A percentile compares a stretch with the other conserved stretches of the same genome.
phyloP scores from a whole-genome alignment of 1,140 invertebrate species.

The Dryas iulia region DNA sequence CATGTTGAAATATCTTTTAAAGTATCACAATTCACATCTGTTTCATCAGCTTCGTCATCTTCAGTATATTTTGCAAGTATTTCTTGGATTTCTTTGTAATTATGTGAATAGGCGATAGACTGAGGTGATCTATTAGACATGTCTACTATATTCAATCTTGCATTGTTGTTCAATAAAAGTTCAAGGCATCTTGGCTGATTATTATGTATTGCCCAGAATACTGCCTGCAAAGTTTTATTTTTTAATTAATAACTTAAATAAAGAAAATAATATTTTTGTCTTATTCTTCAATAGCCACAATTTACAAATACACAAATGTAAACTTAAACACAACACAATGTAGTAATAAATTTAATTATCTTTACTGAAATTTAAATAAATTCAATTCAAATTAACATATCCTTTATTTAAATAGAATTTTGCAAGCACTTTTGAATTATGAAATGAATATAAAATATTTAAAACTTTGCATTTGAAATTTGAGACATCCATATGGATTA shows the following conservation, averaged over 20 bases:
- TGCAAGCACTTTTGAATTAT: no score
- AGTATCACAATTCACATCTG: constrained; percentile 3
- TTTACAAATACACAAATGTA: no score
- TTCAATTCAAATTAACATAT: no score
- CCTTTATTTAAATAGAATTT: no score
- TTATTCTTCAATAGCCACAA: neutral
- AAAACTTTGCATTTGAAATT: no score
- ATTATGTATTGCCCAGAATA: constrained; percentile 78
- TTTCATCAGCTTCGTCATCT: constrained; percentile 30
- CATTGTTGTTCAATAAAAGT: constrained; percentile 74
- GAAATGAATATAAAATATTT: no score
- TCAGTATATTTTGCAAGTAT: constrained; percentile 51
- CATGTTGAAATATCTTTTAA: constrained; percentile 34
- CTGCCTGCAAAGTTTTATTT: constrained; percentile 60
- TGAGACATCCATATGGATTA: no score
- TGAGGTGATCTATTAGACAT: constrained; percentile 56
- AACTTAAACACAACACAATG: no score
- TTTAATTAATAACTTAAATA: neutral
- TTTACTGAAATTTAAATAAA: no score
- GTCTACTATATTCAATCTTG: constrained; percentile 71
- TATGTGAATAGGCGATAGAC: constrained; percentile 75
- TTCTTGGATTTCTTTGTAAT: constrained; percentile 62
- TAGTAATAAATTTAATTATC: no score
- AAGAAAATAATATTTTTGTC: neutral
- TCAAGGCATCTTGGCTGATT: constrained; percentile 76